Base-by-base conservation (phyloP, 2,888 invertebrate genomes). In the Galeopsomyia nigrocyanea region DNA sequence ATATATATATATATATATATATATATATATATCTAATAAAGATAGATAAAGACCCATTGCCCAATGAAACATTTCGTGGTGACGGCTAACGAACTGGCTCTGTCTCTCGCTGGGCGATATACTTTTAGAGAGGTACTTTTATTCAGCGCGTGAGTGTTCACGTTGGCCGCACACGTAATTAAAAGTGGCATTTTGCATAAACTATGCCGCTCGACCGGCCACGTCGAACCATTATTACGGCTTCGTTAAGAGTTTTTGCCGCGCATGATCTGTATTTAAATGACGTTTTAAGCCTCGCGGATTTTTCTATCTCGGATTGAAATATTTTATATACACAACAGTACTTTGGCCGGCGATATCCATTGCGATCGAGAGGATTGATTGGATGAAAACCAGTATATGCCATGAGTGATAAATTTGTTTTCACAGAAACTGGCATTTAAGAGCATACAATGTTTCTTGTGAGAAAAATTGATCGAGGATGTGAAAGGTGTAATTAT, bases 181-280 rank as follows among this genome's bases (percentile, higher is more conserved):
- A 65, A 69, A 60, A 61, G 26, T 56, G 39, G 47, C 22, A n/a
- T 63, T 69, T 63, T 53, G 55, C 69, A 62, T 49, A 63, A 66
- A 63, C 53, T 62, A 10, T 10, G 70, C 53, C 68, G 31, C 66
- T 47, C 57, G 47, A 10, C n/a, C 21, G 16, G 10, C 55, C 16
- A 2, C 7, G 53, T 9, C 53, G n/a, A 53, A 46, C 51, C 47
- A 70, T 64, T 64, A 63, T 58, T 58, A 47, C 26, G 10, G 19
- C 16, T 21, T 19, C 26, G 26, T 55, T 64, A 70, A 64, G 57
- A 47, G 58, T 55, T 39, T 10, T 39, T 10, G 39, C 26, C 60
- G n/a, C 47, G 19, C 55, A 26, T 51, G 66, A 55, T 49, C 16
- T 31, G 55, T 50, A 55, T 61, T 61, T 39, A 62, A 64, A 64